Evolutionary conservation across 2,888 invertebrate species (phyloP), one percentile per base, ranked within the genome.

Genomic region (Cosmia trapezina): DNA sequence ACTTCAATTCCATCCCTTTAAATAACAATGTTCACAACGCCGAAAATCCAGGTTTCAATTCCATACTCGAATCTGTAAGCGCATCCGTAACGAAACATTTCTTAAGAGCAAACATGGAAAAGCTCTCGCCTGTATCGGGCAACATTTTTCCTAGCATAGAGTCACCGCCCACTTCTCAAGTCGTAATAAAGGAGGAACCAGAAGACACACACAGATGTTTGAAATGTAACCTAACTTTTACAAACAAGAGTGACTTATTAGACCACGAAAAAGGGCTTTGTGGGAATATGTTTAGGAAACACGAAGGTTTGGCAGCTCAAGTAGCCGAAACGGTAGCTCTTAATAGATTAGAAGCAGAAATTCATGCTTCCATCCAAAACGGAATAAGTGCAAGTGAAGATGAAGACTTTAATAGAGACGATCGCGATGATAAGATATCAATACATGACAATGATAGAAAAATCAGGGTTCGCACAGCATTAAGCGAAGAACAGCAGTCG

Each of bases 401-500:
- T 79, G 97, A 97, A 83, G 97, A 97, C 82, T 95, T 94, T 69
- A 92, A 93, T 62, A 96, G 95, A 87, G 94, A 96, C 67, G 94
- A 95, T 41, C 92, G 94, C n/a, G 95, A 96, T 70, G 96, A 97
- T 73, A 96, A 96, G 88, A 96, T 96, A 57, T 94, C 96, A 53
- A 93, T 96, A 69, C 95, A 96, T 67, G 97, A 97, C 86, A 96
- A 96, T 33, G 98, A 98, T 56, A 97, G 98, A 81, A 98, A 98
- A 91, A 98, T 98, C 19, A 97, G 99, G 85, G 99, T 99, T 2
- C 97, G 99, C 74, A 99, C 99, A 11, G 97, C 99, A 81, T 98
- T 99, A 80, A 98, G 98, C 59, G 99, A 99, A 89, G 99, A 99
- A 90, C 99, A 99, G 92, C 97, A 99, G 89, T 97, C 97, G 59